Conservation (phyloP, 2,113 vertebrate species). For the Electrona antarctica region DNA sequence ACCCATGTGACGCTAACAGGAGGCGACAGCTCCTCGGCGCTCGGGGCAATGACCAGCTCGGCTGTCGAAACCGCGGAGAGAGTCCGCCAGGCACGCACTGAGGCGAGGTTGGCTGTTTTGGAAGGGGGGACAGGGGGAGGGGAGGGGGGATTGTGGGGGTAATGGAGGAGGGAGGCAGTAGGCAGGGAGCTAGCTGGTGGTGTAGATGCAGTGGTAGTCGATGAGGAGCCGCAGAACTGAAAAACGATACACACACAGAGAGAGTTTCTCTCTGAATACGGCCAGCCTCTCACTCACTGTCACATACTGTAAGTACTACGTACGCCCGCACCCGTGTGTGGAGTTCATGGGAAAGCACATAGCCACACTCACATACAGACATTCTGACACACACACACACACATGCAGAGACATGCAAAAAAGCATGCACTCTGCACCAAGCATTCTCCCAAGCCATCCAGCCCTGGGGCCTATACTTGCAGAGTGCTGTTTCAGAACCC, state of each 20-base stretch:
- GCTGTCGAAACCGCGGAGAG: constrained; percentile 78
- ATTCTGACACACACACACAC: constrained; percentile 15
- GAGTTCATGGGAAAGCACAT: not conserved
- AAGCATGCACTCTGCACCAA: not conserved
- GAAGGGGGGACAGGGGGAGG: constrained; percentile 29
- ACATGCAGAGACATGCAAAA: not conserved
- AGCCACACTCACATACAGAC: not conserved
- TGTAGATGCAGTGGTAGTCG: constrained; percentile 46
- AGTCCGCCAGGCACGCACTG: constrained; percentile 82
- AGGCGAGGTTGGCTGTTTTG: constrained; percentile 79
- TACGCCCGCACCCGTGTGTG: not conserved
- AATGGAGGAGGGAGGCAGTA: constrained; percentile 8
- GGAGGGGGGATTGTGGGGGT: constrained; percentile 7
- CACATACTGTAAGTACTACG: not conserved
- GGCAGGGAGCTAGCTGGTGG: constrained; percentile 60
- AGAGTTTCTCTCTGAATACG: constrained; percentile 34
- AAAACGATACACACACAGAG: constrained; percentile 18
- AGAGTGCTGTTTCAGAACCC: constrained; percentile 53
- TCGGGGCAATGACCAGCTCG: constrained; percentile 83
- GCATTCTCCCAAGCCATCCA: constrained; percentile 46
- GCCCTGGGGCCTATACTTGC: constrained; percentile 66
- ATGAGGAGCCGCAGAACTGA: constrained; percentile 40
- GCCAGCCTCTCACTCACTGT: constrained; percentile 9
- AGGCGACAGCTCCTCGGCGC: constrained; percentile 82
- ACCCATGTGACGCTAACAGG: constrained; percentile 78